Evolutionary conservation across 35 echinoderm and acorn worm genomes (phyloP).

Genomic region (Anneissia japonica): DNA sequence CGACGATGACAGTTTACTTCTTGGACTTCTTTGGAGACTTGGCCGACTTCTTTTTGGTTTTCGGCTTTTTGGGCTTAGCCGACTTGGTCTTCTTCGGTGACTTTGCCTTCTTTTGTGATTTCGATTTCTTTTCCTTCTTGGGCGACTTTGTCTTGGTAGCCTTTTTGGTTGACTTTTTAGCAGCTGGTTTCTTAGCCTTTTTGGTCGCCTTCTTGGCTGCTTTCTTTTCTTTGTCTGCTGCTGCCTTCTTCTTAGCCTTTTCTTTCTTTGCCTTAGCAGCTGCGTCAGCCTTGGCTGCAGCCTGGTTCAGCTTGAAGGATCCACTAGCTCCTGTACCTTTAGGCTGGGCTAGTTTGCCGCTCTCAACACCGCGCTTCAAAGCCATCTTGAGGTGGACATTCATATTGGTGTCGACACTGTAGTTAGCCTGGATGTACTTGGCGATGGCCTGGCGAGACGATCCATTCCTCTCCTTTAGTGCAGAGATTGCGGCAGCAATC

Average conservation of each 20-base stretch:
- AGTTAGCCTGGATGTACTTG: background rate
- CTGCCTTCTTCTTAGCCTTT: background rate
- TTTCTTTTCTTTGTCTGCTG: background rate
- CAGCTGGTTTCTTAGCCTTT: background rate
- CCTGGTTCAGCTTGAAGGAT: background rate
- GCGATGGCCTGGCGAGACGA: background rate
- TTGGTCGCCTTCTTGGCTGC: background rate
- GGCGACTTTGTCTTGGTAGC: no score
- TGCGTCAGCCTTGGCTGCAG: background rate
- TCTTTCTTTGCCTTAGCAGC: background rate
- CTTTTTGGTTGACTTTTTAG: background rate
- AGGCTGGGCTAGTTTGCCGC: background rate
- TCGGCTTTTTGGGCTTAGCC: no score
- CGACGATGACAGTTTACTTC: background rate
- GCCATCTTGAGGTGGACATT: slow-evolving; percentile 2
- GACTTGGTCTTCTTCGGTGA: background rate
- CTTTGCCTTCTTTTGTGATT: background rate
- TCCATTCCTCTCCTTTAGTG: background rate
- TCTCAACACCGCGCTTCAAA: background rate
- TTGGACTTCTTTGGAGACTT: background rate
- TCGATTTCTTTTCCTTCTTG: background rate
- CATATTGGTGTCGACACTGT: background rate
- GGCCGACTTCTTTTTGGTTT: background rate
- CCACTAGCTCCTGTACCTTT: background rate
- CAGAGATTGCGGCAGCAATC: background rate